Evolutionary conservation across 2,888 invertebrate genomes (phyloP), one percentile per base, ranked within the genome.

Genomic region (Rhingia campestris): DNA sequence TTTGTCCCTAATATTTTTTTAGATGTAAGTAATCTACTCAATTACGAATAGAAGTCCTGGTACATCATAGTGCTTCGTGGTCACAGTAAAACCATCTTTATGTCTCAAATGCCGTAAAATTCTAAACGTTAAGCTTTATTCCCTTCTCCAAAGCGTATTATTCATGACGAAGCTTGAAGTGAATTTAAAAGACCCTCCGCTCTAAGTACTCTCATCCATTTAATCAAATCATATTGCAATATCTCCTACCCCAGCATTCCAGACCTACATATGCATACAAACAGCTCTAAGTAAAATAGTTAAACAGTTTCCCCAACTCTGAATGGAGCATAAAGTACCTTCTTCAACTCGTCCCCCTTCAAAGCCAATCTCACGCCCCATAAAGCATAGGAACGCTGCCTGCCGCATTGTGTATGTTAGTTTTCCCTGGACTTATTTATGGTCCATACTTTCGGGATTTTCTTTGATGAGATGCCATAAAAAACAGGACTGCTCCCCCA

Each of bases 391-490:
- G 39, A 64, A 56, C 56, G 56, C 35, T 41, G 41, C 43, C 41
- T 22, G 22, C 22, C 22, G 22, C 35, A 51, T 49, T 67, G 39
- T 67, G 58, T 67, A 51, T 51, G 75, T 53, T 67, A 66, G 75
- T 75, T 75, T 59, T 66, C 35, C 66, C 49, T 51, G 66, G 58
- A 75, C 51, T 67, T 67, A 59, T 75, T 67, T 75, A 75, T 67
- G 66, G 59, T 58, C 58, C 75, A 59, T 59, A 66, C 59, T 67
- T 75, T 59, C 14, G 43, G 66, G 59, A 75, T 75, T 67, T 75
- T 53, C 66, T 75, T 75, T 75, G 66, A 75, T 51, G 66, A 66
- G 66, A 75, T 43, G 35, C 51, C 67, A 59, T 75, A 74, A 74
- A 66, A 67, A 70, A 67, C 58, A 37, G 59, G 58, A 43, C 58